Evolutionary conservation across 2,888 invertebrate species (phyloP).

Genomic region (Dorcus hopei): DNA sequence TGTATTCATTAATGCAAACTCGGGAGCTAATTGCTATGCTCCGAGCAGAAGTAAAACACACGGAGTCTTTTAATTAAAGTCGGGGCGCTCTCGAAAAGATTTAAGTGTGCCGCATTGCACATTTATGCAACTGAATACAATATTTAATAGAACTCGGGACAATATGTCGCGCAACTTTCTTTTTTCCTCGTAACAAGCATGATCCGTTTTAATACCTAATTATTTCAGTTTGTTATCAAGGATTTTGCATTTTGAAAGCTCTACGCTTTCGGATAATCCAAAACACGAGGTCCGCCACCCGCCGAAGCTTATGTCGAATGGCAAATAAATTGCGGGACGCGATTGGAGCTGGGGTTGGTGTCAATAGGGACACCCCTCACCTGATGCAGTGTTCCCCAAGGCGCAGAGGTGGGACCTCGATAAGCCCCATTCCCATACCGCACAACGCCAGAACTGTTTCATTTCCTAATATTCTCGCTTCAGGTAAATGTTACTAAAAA

Average conservation of each 20-base stretch:
- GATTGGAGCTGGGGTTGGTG: constrained; percentile 27
- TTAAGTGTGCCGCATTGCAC: background rate
- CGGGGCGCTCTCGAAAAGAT: background rate
- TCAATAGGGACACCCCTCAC: constrained; percentile 29
- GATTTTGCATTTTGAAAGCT: constrained; percentile 27
- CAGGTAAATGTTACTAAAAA: too few species aligned
- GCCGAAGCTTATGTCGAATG: constrained; percentile 30
- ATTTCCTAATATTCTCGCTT: constrained; percentile 11
- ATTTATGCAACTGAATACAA: background rate
- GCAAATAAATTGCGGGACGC: constrained; percentile 32
- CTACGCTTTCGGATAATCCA: constrained; percentile 24
- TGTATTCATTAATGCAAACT: constrained; percentile 15
- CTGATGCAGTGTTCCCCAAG: constrained; percentile 29
- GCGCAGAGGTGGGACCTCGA: constrained; percentile 25
- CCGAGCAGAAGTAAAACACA: constrained; percentile 4
- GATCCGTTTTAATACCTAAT: constrained; percentile 30
- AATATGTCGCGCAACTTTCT: background rate
- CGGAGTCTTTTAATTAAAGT: constrained; percentile 14
- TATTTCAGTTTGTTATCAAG: constrained; percentile 33
- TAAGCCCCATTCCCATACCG: constrained; percentile 23
- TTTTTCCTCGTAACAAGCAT: background rate
- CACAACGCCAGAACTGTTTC: constrained; percentile 11
- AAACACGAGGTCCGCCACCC: constrained; percentile 24
- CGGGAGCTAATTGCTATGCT: constrained; percentile 14
- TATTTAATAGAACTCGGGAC: background rate